Evolutionary conservation across 2,797 vertebrate species (phyloP), one percentile per base, ranked within the genome.

Genomic region (Forpus xanthops): DNA sequence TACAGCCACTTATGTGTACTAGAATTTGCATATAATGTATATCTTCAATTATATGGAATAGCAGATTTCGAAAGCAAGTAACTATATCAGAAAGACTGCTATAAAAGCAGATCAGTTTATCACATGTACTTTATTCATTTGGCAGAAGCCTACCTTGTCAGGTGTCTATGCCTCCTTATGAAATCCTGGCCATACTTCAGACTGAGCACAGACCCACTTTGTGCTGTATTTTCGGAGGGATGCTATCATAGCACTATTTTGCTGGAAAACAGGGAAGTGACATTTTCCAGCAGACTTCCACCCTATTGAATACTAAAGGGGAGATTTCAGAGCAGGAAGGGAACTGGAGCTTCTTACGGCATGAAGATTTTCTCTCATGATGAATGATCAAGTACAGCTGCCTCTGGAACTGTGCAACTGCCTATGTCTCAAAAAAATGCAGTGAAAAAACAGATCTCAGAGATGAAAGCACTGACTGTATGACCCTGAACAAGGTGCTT

Each of bases 381-480:
- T 73, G 53, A 93, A 88, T 45, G 70, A 89, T 76, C 27, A 72
- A 47, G 41, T 30, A 49, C 42, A 80, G 89, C 68, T 92, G 87
- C 2, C 2, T 68, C 55, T 1, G 20, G 77, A 76, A 33, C 9
- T 42, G 37, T 31, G 62, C 65, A 83, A 75, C 18, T 53, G 72
- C 49, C 79, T 33, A 6, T 6, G 35, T 67, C 85, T 92, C 87
- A 55, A 90, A 83, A 76, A 93, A 45, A 56, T 87, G 91, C 41
- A 89, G 39, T 2, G 18, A 58, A 90, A 71, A 94, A 94, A 49
- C 58, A 66, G 66, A 92, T 67, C 62, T 91, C 77, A 65, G 1
- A 66, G 73, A 80, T 89, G 91, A 93, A 95, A 83, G 85, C 89
- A 50, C 35, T 89, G 73, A 91, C 82, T 93, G 41, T n/a, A 47